A percentile compares a stretch with the other conserved stretches of the same genome.
Evolutionary conservation across 2,113 vertebrate genomes (phyloP).

Genomic region (Colinus virginianus): DNA sequence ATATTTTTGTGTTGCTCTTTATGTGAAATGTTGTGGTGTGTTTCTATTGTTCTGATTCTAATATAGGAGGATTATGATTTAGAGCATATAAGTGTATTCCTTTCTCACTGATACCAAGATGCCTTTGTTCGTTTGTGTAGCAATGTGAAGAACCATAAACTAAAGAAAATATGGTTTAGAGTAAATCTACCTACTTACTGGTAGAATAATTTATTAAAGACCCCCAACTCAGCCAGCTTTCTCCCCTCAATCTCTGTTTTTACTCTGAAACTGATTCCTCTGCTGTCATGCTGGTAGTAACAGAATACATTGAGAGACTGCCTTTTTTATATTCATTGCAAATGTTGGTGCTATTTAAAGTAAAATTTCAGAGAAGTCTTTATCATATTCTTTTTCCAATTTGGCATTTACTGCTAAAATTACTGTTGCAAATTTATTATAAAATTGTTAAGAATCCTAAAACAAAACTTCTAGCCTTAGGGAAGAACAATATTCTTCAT

Average conservation of each 20-base stretch:
- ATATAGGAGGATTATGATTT: background rate
- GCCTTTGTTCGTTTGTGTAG: background rate
- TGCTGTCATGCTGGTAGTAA: background rate
- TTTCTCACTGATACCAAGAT: background rate
- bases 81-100: background rate
- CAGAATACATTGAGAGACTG: background rate
- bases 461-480: background rate
- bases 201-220: background rate
- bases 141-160: background rate
- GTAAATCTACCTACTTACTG: background rate
- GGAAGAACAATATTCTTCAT: background rate
- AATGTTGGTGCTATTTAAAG: background rate
- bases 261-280: background rate
- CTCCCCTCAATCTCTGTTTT: background rate
- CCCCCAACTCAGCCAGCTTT: background rate
- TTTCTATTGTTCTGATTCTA: background rate
- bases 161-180: background rate
- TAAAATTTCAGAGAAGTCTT: background rate
- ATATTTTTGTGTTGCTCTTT: background rate
- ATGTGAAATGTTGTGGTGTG: background rate
- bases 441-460: conserved; percentile 6
- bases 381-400: background rate
- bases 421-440: background rate
- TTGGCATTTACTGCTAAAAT: background rate
- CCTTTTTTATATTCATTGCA: background rate